Conservation (phyloP, 2,797 vertebrate species). For the Eupleurogrammus muticus region DNA sequence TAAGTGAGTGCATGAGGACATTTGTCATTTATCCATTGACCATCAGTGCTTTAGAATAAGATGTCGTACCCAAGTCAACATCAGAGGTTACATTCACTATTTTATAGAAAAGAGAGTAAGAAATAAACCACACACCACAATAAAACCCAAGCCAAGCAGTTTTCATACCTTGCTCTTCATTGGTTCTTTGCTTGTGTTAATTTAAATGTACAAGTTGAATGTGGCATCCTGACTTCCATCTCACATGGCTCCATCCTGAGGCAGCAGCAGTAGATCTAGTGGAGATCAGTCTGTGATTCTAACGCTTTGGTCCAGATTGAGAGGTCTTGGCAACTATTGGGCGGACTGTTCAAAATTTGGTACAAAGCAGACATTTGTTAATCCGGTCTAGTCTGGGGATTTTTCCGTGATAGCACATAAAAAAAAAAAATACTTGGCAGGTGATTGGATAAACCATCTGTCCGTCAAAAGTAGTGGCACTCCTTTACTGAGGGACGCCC, state of each 20-base stretch:
- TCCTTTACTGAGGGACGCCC: too few species aligned
- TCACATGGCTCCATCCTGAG: not conserved
- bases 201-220: not conserved
- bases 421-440: too few species aligned
- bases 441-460: too few species aligned
- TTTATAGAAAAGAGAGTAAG: slow-evolving; percentile 11
- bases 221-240: too few species aligned
- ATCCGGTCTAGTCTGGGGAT: too few species aligned
- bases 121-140: slow-evolving; percentile 13
- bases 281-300: not conserved
- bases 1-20: slow-evolving; percentile 3
- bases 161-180: not conserved
- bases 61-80: slow-evolving; percentile 9
- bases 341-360: not conserved
- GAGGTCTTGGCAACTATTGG: slow-evolving; percentile 4
- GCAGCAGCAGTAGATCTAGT: not conserved
- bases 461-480: too few species aligned
- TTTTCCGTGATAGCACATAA: too few species aligned
- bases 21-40: slow-evolving; percentile 15
- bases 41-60: too few species aligned
- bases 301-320: not conserved
- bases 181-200: not conserved
- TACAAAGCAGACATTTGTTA: slow-evolving; percentile 3
- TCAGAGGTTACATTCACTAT: not conserved
- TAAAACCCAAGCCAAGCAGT: not conserved